These are phyloP conservation scores for Coelopa frigida DNA, from an alignment of 1,140 invertebrate species.

Conservation along the genomic window DNA sequence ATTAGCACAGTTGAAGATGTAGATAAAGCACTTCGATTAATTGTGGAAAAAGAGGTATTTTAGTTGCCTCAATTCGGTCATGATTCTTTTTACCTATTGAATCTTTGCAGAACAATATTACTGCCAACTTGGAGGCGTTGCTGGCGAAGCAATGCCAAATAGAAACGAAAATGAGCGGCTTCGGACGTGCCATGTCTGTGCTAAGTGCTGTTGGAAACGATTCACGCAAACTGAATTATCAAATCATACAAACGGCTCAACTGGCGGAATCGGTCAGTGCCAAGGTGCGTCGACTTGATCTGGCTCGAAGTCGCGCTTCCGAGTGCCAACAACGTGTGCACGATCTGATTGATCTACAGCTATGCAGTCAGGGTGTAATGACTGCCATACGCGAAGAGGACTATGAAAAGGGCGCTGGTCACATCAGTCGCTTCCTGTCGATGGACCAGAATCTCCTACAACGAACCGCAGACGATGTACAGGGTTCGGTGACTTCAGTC, in stretches of 20 bases:
- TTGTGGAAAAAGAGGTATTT: too few species aligned
- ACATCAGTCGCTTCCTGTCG: conserved; percentile 89
- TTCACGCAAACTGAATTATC: conserved; percentile 67
- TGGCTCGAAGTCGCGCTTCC: conserved; percentile 85
- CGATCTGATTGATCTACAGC: conserved; percentile 91
- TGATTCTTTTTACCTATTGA: too few species aligned
- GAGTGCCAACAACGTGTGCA: conserved; percentile 92
- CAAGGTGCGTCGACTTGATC: conserved; percentile 90
- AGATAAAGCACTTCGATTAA: too few species aligned
- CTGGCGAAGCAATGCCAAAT: conserved; percentile 50
- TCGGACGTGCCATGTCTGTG: conserved; percentile 51
- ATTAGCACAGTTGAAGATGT: too few species aligned
- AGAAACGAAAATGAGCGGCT: conserved; percentile 51
- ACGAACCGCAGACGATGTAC: conserved; percentile 68
- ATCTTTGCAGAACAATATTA: conserved; percentile 47
- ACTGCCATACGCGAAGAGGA: conserved; percentile 85
- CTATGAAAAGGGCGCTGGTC: conserved; percentile 88
- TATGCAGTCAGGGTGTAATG: conserved; percentile 92
- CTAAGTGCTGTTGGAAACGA: conserved; percentile 57
- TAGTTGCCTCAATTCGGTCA: too few species aligned
- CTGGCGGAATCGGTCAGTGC: conserved; percentile 91
- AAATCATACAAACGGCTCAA: conserved; percentile 80
- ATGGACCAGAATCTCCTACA: conserved; percentile 88
- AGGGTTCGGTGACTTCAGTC: conserved; percentile 46
- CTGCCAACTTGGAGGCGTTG: conserved; percentile 47